phyloP scores from a whole-genome alignment of 2,888 invertebrate species.

The Aromia moschata region DNA sequence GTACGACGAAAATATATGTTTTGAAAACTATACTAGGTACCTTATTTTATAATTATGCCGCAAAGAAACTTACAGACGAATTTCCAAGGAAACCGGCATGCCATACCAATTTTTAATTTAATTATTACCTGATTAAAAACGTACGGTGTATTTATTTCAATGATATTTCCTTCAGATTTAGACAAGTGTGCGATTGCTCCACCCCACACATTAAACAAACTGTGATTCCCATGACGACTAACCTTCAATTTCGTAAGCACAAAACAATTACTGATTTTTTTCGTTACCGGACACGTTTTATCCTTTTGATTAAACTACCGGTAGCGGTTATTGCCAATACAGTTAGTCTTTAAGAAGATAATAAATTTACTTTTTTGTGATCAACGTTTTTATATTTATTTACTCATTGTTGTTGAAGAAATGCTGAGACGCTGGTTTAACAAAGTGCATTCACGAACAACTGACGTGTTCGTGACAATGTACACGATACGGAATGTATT shows the following conservation, averaged over 20 bases:
- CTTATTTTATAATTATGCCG: background rate
- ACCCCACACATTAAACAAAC: background rate
- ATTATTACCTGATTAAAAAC: conserved; percentile 9
- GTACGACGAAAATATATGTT: too few species aligned
- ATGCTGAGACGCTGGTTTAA: too few species aligned
- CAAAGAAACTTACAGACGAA: background rate
- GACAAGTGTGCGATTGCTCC: conserved; percentile 17
- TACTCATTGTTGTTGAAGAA: too few species aligned
- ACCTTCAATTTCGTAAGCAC: conserved; percentile 9
- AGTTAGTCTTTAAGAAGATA: too few species aligned
- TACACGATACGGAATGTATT: too few species aligned
- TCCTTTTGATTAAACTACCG: background rate
- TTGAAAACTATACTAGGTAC: background rate
- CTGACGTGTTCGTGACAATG: too few species aligned
- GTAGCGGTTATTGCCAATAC: background rate
- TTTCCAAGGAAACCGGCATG: conserved; percentile 7
- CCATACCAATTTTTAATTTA: background rate
- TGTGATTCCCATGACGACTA: background rate
- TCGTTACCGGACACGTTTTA: background rate
- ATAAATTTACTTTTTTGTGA: too few species aligned
- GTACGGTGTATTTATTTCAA: conserved; percentile 9
- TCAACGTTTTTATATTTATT: too few species aligned
- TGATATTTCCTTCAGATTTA: conserved; percentile 19
- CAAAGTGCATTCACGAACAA: too few species aligned
- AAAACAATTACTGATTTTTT: background rate